A percentile compares a stretch with the other conserved stretches of the same genome.
phyloP scores from a whole-genome alignment of 92 coral and sea anemone genomes.

The Meandrina meandrites region DNA sequence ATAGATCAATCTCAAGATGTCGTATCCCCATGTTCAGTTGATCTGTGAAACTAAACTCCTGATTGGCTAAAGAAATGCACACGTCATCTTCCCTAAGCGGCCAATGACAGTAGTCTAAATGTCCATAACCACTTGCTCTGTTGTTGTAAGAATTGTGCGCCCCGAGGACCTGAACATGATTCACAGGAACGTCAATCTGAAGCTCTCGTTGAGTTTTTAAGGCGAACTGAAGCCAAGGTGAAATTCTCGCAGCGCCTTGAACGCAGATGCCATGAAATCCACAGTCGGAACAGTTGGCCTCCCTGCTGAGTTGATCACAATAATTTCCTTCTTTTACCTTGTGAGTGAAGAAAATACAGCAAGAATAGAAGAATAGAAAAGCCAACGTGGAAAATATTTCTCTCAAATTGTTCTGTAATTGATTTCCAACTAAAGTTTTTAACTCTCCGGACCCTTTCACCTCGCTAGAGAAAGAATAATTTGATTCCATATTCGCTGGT shows the following conservation, averaged over 20 bases:
- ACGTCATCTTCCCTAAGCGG: slow-evolving; percentile 61
- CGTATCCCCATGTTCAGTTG: slow-evolving; percentile 81
- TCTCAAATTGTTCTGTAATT: too few species aligned
- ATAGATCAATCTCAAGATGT: slow-evolving; percentile 79
- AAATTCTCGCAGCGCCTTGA: slow-evolving; percentile 65
- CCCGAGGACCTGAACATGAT: slow-evolving; percentile 69
- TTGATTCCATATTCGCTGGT: too few species aligned
- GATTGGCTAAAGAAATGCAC: slow-evolving; percentile 81
- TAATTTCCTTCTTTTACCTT: neutral
- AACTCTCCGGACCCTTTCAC: too few species aligned
- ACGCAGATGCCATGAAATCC: slow-evolving; percentile 78
- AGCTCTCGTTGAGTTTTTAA: slow-evolving; percentile 81
- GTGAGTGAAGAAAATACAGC: too few species aligned
- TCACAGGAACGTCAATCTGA: slow-evolving; percentile 59
- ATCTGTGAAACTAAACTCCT: slow-evolving; percentile 88
- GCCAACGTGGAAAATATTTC: too few species aligned
- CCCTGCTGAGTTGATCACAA: slow-evolving; percentile 65
- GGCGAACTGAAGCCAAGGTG: slow-evolving; percentile 75
- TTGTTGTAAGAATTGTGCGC: slow-evolving; percentile 86
- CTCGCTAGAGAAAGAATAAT: too few species aligned
- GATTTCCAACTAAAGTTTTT: too few species aligned
- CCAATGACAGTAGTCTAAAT: slow-evolving; percentile 81
- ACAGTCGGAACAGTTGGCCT: slow-evolving; percentile 74
- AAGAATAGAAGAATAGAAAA: too few species aligned
- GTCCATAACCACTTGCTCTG: slow-evolving; percentile 82